These are phyloP conservation scores for Zeus faber DNA, from an alignment of 2,113 vertebrate genomes.

Conservation along the genomic window DNA sequence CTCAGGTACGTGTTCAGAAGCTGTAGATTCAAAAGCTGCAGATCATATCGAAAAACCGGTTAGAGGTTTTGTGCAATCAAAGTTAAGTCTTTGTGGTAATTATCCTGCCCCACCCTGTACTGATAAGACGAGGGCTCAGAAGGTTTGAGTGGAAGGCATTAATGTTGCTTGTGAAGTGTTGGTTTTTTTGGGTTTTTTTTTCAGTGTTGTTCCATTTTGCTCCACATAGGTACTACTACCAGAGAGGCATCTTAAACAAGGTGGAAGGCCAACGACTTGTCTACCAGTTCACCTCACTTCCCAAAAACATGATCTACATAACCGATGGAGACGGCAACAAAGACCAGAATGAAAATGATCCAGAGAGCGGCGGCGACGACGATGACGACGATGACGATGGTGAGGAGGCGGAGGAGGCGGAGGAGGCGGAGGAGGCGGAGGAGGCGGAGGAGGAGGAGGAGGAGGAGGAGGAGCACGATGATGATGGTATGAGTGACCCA, in stretches of 20 bases:
- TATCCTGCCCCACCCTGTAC: too few relatives aligned
- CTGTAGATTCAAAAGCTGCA: too few relatives aligned
- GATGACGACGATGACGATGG: conserved; percentile 58
- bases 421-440: conserved; percentile 10
- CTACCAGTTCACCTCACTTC: conserved; percentile 97
- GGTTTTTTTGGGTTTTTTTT: too few relatives aligned
- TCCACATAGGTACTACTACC: conserved; percentile 91
- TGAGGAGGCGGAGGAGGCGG: conserved; percentile 35
- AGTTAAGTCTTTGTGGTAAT: too few relatives aligned
- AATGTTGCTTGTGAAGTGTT: too few relatives aligned
- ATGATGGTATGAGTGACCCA: conserved; percentile 50
- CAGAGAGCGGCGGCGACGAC: conserved; percentile 49
- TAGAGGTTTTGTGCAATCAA: too few relatives aligned
- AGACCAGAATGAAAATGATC: too few relatives aligned
- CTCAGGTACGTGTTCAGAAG: too few relatives aligned
- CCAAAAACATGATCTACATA: conserved; percentile 91
- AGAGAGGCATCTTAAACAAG: conserved; percentile 97
- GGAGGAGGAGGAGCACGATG: conserved; percentile 57
- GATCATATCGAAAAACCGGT: too few relatives aligned
- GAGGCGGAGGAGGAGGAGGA: conserved; percentile 45
- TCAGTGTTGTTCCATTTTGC: conserved; percentile 5
- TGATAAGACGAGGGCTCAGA: too few relatives aligned
- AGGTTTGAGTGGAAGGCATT: too few relatives aligned
- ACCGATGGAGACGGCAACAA: conserved; percentile 78
- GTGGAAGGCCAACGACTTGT: conserved; percentile 98